Evolutionary conservation across 37 sponge, comb jelly and placozoan species (phyloP).

Genomic region (Hexactinellida sp.): DNA sequence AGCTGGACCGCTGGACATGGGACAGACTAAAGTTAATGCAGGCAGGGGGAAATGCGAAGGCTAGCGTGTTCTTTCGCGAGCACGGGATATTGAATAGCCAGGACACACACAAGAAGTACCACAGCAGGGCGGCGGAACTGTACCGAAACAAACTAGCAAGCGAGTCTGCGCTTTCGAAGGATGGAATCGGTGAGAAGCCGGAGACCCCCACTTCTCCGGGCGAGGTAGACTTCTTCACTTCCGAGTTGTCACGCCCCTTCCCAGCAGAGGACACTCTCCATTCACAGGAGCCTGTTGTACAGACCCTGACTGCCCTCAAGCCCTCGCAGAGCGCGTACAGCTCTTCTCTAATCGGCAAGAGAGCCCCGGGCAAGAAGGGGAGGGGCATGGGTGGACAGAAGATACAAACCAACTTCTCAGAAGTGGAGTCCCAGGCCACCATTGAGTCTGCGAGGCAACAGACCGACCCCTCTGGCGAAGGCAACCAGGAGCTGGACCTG

Average conservation of each 20-base stretch:
- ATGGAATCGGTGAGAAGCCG: neutral
- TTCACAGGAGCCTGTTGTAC: neutral
- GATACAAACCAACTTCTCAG: constrained; percentile 46
- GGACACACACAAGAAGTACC: constrained; percentile 79
- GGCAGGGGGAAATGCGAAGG: constrained; percentile 91
- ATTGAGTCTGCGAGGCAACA: constrained; percentile 23
- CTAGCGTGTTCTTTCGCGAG: constrained; percentile 73
- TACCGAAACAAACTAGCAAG: constrained; percentile 75
- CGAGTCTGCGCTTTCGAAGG: constrained; percentile 40
- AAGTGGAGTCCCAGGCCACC: constrained; percentile 53
- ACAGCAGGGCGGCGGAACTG: constrained; percentile 85
- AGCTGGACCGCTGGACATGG: constrained; percentile 97
- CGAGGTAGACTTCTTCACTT: neutral
- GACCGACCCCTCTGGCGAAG: neutral
- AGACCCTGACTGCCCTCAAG: neutral
- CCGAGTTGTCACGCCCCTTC: neutral
- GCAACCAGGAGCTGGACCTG: neutral
- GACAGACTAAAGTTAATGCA: constrained; percentile 89
- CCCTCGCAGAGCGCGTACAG: neutral
- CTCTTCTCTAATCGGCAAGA: neutral
- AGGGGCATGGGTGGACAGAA: constrained; percentile 82
- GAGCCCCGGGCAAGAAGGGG: constrained; percentile 10
- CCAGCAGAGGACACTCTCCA: neutral
- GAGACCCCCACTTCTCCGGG: neutral
- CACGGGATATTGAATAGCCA: constrained; percentile 71